Base-by-base conservation (phyloP, 2,113 vertebrate genomes). In the Cyprinus carpio region DNA sequence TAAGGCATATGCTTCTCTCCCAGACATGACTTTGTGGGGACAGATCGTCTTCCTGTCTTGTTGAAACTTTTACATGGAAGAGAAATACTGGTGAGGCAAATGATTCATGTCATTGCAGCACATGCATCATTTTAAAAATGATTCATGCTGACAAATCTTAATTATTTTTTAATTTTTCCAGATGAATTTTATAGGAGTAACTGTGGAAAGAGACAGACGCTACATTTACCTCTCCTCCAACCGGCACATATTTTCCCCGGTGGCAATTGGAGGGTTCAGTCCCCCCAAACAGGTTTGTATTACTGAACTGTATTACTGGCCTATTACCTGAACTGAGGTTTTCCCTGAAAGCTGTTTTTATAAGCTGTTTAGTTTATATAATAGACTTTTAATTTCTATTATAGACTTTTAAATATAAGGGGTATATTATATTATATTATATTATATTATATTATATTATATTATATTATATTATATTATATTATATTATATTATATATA, bases 21-120 rank as follows among this genome's bases (percentile, higher is more conserved):
- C 88, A 99, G 98, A 77, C 97, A 98, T 88, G 84, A 95, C 71
- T 95, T 96, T 77, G 6, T 89, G 8, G 96, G 96, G 84, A 95
- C 91, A 0, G 92, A 97, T 88, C 92, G 85, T 1, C 93, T 99
- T 71, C 96, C 96, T 2, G 96, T 99, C 56, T 88, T 98, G 64
- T 92, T 98, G 90, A 98, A 97, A 92, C 90, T 97, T 82, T 97
- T 95, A 65, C 89, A 96, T n/a, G 97, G 97, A 86, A 95, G 94
- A 91, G 97, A 98, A 92, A 95, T 98, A 88, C 91, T 96, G 96
- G 98, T 99, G 92, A 96, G 96, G 71, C 12, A 51, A 80, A 49
- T 6, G 1, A 8, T 58, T 67, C 10, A 78, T 40, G 85, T 34
- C 69, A 43, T 43, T 43, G 40, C 9, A 43, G 9, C 40, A 11